Evolutionary conservation across 2,888 invertebrate species (phyloP).

Genomic region (Diloba caeruleocephala): DNA sequence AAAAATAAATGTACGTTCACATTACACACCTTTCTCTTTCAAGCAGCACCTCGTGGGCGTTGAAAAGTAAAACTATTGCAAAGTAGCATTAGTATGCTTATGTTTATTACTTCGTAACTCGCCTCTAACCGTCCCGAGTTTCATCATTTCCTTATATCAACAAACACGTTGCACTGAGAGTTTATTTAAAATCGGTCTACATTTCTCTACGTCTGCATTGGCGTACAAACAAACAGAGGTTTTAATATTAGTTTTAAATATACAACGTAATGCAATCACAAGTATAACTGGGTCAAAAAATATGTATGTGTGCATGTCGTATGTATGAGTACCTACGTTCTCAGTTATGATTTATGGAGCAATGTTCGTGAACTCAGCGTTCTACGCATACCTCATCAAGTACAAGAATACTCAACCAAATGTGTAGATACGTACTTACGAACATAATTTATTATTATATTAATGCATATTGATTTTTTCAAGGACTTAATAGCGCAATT

Average conservation of each 20-base stretch:
- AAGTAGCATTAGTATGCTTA: conserved; percentile 19
- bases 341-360: conserved; percentile 47
- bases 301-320: conserved; percentile 30
- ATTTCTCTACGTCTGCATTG: conserved; percentile 50
- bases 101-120: conserved; percentile 34
- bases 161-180: conserved; percentile 34
- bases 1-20: not conserved
- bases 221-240: conserved; percentile 40
- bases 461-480: conserved; percentile 33
- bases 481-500: conserved; percentile 21
- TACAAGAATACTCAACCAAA: conserved; percentile 31
- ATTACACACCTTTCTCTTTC: conserved; percentile 8
- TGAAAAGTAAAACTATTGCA: conserved; percentile 47
- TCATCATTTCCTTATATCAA: conserved; percentile 51
- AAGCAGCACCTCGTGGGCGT: conserved; percentile 7
- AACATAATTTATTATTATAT: conserved; percentile 27
- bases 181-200: conserved; percentile 44
- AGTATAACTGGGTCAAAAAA: conserved; percentile 51
- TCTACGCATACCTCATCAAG: conserved; percentile 37
- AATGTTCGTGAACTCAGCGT: conserved; percentile 35
- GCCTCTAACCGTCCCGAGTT: conserved; percentile 33
- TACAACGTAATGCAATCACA: conserved; percentile 50
- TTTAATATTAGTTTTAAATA: conserved; percentile 47
- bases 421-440: conserved; percentile 17
- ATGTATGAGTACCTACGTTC: conserved; percentile 33